These are phyloP conservation scores for Candoia aspera DNA, from an alignment of 2,113 vertebrate genomes.

Conservation along the genomic window DNA sequence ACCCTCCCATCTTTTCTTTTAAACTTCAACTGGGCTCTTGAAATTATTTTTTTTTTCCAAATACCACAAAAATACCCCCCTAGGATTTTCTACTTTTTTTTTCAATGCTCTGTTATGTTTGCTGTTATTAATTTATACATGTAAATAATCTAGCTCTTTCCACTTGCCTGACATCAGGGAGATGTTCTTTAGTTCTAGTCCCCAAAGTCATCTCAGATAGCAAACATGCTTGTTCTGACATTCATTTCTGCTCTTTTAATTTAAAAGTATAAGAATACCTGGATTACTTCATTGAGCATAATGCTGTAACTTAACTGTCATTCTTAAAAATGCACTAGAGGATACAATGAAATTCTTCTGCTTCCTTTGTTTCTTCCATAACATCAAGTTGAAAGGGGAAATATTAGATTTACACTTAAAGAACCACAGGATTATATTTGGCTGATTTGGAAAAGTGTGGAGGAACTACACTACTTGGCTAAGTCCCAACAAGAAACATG, in stretches of 20 bases:
- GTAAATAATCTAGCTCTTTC: constrained; percentile 29
- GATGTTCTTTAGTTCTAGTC: constrained; percentile 9
- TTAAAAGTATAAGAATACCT: constrained; percentile 20
- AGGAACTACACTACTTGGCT: background rate
- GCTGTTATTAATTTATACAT: constrained; percentile 20
- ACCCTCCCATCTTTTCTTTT: background rate
- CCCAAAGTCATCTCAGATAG: constrained; percentile 8
- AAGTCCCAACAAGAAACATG: background rate
- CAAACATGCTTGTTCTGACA: constrained; percentile 28
- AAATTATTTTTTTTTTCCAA: background rate
- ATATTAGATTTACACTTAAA: background rate
- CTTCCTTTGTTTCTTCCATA: background rate
- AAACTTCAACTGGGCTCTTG: background rate
- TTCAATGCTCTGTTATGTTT: background rate
- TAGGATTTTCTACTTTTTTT: background rate
- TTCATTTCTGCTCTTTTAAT: constrained; percentile 13
- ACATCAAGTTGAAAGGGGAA: background rate
- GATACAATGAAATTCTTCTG: background rate
- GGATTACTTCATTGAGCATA: constrained; percentile 3
- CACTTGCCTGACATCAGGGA: constrained; percentile 11
- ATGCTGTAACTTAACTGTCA: constrained; percentile 18
- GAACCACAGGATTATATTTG: background rate
- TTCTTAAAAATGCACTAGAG: constrained; percentile 17
- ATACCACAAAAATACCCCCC: background rate
- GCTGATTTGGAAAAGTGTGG: background rate